Conservation (phyloP, 2,797 vertebrate species). For the Enteromius treurensis region DNA sequence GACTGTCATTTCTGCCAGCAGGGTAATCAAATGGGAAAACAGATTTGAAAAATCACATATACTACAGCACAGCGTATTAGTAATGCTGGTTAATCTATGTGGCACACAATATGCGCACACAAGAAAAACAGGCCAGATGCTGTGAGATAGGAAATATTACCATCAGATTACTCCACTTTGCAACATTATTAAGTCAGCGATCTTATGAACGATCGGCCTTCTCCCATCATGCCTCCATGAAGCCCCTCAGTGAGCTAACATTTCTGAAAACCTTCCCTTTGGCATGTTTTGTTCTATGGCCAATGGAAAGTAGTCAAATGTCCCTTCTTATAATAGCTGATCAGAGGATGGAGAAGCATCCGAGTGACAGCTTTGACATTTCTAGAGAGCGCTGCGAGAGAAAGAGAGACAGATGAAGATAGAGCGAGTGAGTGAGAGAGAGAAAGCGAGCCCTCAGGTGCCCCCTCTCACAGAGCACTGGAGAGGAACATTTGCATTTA, state of each 20-base stretch:
- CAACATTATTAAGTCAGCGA: constrained; percentile 13
- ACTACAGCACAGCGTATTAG: background rate
- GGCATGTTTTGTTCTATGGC: constrained; percentile 36
- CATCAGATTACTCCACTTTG: constrained; percentile 1
- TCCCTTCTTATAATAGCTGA: constrained; percentile 44
- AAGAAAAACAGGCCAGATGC: background rate
- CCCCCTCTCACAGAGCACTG: constrained; percentile 6
- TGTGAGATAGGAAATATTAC: background rate
- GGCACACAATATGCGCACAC: background rate
- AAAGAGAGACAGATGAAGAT: constrained; percentile 23
- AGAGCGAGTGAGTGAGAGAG: constrained; percentile 1
- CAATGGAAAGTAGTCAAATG: constrained; percentile 51
- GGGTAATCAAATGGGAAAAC: constrained; percentile 4
- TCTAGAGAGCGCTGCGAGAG: constrained; percentile 33
- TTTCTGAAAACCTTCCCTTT: constrained; percentile 42
- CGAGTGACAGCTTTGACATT: constrained; percentile 62
- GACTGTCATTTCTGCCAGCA: constrained; percentile 25
- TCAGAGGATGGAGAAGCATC: constrained; percentile 41
- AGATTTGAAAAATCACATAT: constrained; percentile 7
- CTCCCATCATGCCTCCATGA: background rate
- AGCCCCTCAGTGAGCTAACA: constrained; percentile 31
- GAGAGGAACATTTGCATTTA: constrained; percentile 51
- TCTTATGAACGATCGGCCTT: constrained; percentile 16
- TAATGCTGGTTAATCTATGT: background rate
- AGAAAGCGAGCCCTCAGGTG: constrained; percentile 21